These are phyloP conservation scores for Elegia similella DNA, from an alignment of 2,888 invertebrate genomes.

Conservation along the genomic window DNA sequence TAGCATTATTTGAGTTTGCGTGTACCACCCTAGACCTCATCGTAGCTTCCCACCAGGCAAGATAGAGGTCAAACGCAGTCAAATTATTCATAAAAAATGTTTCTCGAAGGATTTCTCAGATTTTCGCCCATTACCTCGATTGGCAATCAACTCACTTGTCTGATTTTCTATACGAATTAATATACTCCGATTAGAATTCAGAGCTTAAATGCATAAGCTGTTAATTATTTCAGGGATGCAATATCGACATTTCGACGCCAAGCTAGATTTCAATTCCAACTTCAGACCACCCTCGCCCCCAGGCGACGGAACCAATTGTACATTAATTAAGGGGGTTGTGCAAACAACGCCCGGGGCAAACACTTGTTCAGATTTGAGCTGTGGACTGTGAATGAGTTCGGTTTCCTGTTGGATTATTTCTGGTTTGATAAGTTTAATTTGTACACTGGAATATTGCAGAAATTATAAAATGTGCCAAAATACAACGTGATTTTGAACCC, in stretches of 20 bases:
- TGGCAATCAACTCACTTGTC: too few species aligned
- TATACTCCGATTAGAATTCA: too few species aligned
- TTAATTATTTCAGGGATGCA: neutral
- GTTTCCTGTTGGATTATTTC: conserved; percentile 5
- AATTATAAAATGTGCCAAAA: neutral
- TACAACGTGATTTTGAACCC: too few species aligned
- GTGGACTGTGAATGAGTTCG: neutral
- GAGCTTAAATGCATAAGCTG: too few species aligned
- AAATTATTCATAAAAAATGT: too few species aligned
- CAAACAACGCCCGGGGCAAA: conserved; percentile 13
- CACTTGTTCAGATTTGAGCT: conserved; percentile 3
- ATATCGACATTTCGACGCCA: neutral
- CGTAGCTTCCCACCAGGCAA: too few species aligned
- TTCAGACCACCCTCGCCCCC: neutral
- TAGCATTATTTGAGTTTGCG: too few species aligned
- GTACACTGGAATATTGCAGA: neutral
- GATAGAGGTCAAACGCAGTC: too few species aligned
- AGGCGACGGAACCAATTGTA: conserved; percentile 11
- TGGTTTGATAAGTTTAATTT: neutral
- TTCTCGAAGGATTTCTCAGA: too few species aligned
- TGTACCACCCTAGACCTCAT: too few species aligned
- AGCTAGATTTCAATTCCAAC: conserved; percentile 7
- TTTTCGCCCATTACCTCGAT: too few species aligned
- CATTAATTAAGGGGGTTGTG: conserved; percentile 17
- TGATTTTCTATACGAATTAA: too few species aligned